Evolutionary conservation across 2,888 invertebrate genomes (phyloP).

Genomic region (Automeris io): DNA sequence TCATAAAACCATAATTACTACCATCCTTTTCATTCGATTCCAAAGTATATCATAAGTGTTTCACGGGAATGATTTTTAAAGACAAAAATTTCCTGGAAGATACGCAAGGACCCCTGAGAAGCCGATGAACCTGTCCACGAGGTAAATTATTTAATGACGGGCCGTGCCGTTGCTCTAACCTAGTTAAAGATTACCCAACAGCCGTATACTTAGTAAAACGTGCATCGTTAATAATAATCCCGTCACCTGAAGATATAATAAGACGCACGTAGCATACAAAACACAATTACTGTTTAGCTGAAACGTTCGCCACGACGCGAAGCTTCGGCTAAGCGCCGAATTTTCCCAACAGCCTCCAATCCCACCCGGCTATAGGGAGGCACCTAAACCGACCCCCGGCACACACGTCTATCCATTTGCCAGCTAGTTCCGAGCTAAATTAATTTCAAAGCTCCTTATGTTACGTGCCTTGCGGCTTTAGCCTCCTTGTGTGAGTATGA

Average conservation of each 20-base stretch:
- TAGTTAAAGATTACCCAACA: too few species aligned
- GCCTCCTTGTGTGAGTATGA: conserved; percentile 53
- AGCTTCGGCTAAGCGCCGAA: conserved; percentile 73
- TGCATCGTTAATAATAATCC: conserved; percentile 5
- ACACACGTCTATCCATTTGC: conserved; percentile 78
- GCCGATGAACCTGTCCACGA: too few species aligned
- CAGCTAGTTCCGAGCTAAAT: conserved; percentile 78
- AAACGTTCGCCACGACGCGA: conserved; percentile 69
- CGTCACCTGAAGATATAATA: conserved; percentile 3
- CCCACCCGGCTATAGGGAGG: conserved; percentile 25
- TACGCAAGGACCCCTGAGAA: too few species aligned
- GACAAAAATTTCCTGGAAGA: too few species aligned
- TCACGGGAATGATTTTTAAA: too few species aligned
- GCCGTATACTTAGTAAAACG: background rate
- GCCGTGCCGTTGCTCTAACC: background rate
- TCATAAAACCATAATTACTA: too few species aligned
- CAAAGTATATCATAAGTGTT: too few species aligned
- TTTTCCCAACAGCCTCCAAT: conserved; percentile 50
- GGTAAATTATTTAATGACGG: background rate
- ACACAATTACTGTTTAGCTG: conserved; percentile 64
- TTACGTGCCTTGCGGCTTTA: conserved; percentile 77
- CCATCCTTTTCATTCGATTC: too few species aligned
- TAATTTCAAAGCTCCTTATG: conserved; percentile 78
- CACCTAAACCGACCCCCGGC: conserved; percentile 43
- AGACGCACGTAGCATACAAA: conserved; percentile 25